Evolutionary conservation across 2,888 invertebrate genomes (phyloP).

Genomic region (Xanthia icteritia): DNA sequence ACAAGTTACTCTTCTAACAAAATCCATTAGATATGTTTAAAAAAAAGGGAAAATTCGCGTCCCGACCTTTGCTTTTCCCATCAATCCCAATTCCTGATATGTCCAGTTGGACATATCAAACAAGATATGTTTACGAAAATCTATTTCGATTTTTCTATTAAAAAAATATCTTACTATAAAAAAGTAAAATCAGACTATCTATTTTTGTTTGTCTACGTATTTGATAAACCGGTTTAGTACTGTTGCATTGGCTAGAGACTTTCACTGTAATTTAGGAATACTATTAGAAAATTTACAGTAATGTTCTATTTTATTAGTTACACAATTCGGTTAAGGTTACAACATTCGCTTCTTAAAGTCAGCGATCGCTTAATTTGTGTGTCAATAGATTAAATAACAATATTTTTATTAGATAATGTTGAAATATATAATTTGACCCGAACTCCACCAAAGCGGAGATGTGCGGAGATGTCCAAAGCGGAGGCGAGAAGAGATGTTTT

Average conservation of each 20-base stretch:
- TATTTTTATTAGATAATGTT: neutral
- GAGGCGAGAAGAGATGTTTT: no score
- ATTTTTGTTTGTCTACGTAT: constrained; percentile 24
- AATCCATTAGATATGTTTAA: no score
- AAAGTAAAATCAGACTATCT: neutral
- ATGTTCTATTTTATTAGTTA: constrained; percentile 6
- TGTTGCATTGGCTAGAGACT: constrained; percentile 36
- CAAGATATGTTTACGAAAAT: constrained; percentile 7
- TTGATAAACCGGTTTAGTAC: constrained; percentile 56
- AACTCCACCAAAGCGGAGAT: no score
- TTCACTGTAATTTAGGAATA: constrained; percentile 53
- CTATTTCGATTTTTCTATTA: no score
- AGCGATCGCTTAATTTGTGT: neutral
- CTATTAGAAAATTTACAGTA: constrained; percentile 41
- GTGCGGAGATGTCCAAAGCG: no score
- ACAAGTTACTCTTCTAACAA: no score
- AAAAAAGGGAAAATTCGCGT: neutral
- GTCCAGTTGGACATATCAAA: no score
- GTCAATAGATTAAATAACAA: neutral
- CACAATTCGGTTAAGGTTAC: constrained; percentile 19
- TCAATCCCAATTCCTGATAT: neutral
- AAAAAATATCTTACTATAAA: no score
- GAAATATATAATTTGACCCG: neutral
- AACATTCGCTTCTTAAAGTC: neutral
- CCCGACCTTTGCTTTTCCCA: neutral